Percentiles rank a stretch among this genome's conserved stretches.
phyloP scores from a whole-genome alignment of 2,888 invertebrate genomes.

The Phaedon cochleariae region DNA sequence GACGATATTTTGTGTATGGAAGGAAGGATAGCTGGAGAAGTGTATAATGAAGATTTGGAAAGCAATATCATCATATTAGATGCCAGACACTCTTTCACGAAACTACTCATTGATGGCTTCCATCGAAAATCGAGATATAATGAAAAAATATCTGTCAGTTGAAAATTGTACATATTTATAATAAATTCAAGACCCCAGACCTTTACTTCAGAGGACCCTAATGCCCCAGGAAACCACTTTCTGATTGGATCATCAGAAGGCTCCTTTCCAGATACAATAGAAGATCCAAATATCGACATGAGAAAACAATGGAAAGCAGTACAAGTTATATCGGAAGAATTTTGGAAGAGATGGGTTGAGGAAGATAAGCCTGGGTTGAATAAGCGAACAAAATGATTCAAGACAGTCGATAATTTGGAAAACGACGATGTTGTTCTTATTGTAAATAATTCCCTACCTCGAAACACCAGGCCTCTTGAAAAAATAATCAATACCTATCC shows the following conservation, averaged over 20 bases:
- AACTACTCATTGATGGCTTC: too few relatives aligned
- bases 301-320: constrained; percentile 12
- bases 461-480: too few relatives aligned
- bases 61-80: neutral
- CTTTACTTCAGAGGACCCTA: neutral
- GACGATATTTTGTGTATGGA: neutral
- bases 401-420: neutral
- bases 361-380: constrained; percentile 1
- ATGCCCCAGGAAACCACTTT: constrained; percentile 3
- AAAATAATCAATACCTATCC: too few relatives aligned
- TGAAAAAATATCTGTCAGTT: too few relatives aligned
- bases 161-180: neutral
- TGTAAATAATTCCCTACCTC: too few relatives aligned
- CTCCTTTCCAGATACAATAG: neutral
- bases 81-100: too few relatives aligned
- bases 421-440: neutral
- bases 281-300: neutral
- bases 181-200: neutral
- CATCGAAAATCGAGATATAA: too few relatives aligned
- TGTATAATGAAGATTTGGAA: neutral
- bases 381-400: neutral
- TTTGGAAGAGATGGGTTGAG: constrained; percentile 2
- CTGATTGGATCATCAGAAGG: constrained; percentile 2
- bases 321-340: constrained; percentile 3
- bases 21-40: neutral